Percentiles rank a stretch among this genome's conserved stretches.
Conservation (phyloP, 2,113 vertebrate genomes). For the Odocoileus hemionus region DNA sequence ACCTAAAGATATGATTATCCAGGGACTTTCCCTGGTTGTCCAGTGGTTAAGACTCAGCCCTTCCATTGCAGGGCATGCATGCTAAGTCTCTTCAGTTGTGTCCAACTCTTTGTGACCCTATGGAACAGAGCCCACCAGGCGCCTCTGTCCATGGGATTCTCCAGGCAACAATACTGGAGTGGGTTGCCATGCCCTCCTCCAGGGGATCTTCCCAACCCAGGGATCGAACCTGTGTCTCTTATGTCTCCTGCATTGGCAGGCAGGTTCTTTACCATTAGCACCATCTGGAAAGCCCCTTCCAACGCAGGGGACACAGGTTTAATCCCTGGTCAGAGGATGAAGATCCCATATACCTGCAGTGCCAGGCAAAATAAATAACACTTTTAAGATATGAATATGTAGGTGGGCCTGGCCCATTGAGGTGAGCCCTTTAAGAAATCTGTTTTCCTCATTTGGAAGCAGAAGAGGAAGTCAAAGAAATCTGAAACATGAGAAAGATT, state of each 20-base stretch:
- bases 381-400: not conserved
- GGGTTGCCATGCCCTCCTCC: not conserved
- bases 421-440: not conserved
- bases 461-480: conserved; percentile 17
- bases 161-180: not conserved
- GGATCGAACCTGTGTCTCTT: not conserved
- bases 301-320: not conserved
- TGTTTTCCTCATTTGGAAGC: not conserved
- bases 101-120: not conserved
- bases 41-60: not conserved
- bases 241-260: not conserved
- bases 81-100: not conserved
- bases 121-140: not conserved
- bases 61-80: not conserved
- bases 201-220: not conserved
- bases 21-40: not conserved
- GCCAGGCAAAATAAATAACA: not conserved
- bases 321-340: not conserved
- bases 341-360: not conserved
- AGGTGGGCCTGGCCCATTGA: not conserved
- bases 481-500: not conserved
- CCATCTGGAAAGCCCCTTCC: not conserved
- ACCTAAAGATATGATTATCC: not conserved
- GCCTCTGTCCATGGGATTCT: not conserved
- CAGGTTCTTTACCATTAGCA: not conserved